Base-by-base conservation (phyloP, 2,797 vertebrate genomes). In the Channallabes apus region DNA sequence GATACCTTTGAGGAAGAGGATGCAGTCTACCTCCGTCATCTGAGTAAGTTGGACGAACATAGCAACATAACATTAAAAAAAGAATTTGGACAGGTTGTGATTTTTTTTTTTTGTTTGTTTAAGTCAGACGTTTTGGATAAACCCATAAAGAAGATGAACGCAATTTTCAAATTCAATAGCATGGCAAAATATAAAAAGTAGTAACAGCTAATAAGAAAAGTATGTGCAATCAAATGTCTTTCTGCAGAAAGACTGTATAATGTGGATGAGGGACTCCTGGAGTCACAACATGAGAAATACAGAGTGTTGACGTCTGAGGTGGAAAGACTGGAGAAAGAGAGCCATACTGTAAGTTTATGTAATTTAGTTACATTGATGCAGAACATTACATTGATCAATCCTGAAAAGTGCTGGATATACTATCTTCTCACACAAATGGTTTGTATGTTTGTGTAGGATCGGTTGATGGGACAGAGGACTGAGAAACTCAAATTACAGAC, bases 1-100 rank as follows among this genome's bases (percentile, higher is more conserved):
- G 97, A 99, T 90, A 95, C 92, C 3, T 98, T 96, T 93, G 97
- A 98, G 7, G 96, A 97, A 3, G 85, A 96, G 72, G 96, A 98
- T 86, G 92, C 94, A 0, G 88, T 94, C 27, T 93, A 97, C 71
- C 91, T 96, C 51, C 89, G 84, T 86, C 96, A 95, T 92, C 88
- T 99, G 84, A 98, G 98, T 99, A 93, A 96, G 96, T 89, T 24
- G 0, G 20, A 29, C 6, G n/a, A 77, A 20, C 24, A 1, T 7
- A 67, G 11, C 12, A 32, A 18, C 6, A 7, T 64, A 80, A 46
- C 58, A 62, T 12, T 62, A 61, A 32, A 58, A 77, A 77, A 2
- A 59, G n/a, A 8, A 38, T 27, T 77, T 61, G 14, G 24, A 14
- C 32, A 83, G 12, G 6, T 65, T 2, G n/a, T 76, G 7, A 54